Conservation (phyloP, 2,113 vertebrate species). For the Macquaria ambigua region DNA sequence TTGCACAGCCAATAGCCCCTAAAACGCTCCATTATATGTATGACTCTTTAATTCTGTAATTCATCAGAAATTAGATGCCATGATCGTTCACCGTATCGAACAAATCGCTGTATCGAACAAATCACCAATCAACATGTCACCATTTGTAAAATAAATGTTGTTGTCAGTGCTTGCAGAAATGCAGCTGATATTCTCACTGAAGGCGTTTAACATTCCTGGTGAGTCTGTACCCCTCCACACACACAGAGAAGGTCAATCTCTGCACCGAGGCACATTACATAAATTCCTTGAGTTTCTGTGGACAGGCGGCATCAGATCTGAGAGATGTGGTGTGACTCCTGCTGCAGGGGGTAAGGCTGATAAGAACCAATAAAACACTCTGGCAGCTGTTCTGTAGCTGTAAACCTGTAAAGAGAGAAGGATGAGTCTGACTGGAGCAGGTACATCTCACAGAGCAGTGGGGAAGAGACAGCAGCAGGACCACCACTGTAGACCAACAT, state of each 20-base stretch:
- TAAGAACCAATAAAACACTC: slow-evolving; percentile 36
- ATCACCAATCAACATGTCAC: no score
- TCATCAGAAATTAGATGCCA: no score
- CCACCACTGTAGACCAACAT: neutral
- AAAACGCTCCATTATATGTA: neutral
- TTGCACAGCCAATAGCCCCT: neutral
- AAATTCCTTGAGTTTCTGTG: neutral
- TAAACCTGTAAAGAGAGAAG: slow-evolving; percentile 41
- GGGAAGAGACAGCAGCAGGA: slow-evolving; percentile 6
- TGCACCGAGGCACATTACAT: neutral
- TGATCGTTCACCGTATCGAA: no score
- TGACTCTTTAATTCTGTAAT: neutral
- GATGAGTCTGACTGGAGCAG: slow-evolving; percentile 31
- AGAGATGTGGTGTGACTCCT: slow-evolving; percentile 20
- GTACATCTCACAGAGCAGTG: slow-evolving; percentile 21
- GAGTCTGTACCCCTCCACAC: no score
- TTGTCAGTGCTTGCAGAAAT: no score
- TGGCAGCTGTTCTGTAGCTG: slow-evolving; percentile 31
- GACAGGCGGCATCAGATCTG: slow-evolving; percentile 6
- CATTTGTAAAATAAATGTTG: no score
- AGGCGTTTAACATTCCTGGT: no score
- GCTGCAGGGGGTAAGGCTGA: slow-evolving; percentile 26
- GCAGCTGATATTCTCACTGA: no score
- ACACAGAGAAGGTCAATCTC: no score
- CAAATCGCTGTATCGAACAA: no score